Evolutionary conservation across 2,888 invertebrate genomes (phyloP).

Genomic region (Xestobium rufovillosum): DNA sequence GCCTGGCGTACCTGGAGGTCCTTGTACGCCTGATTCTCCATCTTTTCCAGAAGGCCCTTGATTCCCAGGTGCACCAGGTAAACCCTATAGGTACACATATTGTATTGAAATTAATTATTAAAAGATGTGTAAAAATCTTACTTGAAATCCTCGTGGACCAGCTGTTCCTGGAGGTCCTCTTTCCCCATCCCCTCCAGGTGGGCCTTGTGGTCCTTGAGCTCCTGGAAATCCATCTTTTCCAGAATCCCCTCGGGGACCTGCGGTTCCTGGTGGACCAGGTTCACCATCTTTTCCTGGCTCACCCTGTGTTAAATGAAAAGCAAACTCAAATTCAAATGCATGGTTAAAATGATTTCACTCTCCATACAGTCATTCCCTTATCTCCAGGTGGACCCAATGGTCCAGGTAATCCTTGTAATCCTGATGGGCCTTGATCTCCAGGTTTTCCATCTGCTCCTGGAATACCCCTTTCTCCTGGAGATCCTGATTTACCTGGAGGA

Average conservation of each 20-base stretch:
- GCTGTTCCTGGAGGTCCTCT: slow-evolving; percentile 68
- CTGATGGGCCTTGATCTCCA: slow-evolving; percentile 74
- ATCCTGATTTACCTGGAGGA: slow-evolving; percentile 60
- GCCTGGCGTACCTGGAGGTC: slow-evolving; percentile 52
- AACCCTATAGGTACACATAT: slow-evolving; percentile 36
- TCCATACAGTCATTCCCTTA: slow-evolving; percentile 58
- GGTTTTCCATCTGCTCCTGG: slow-evolving; percentile 80
- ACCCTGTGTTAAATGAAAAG: slow-evolving; percentile 51
- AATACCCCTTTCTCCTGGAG: slow-evolving; percentile 64
- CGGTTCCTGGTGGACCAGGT: slow-evolving; percentile 63
- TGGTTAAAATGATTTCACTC: background rate
- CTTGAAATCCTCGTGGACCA: slow-evolving; percentile 76
- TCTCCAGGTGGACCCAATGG: slow-evolving; percentile 71
- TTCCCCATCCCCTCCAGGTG: slow-evolving; percentile 63
- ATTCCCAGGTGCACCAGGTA: slow-evolving; percentile 66
- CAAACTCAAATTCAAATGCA: background rate
- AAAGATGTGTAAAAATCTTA: slow-evolving; percentile 36
- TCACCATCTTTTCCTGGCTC: slow-evolving; percentile 76
- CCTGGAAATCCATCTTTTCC: slow-evolving; percentile 75
- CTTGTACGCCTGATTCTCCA: slow-evolving; percentile 66
- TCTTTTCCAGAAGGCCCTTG: slow-evolving; percentile 74
- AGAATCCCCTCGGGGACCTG: slow-evolving; percentile 71
- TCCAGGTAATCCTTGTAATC: slow-evolving; percentile 73
- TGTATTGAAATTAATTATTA: background rate
- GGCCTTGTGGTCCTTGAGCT: slow-evolving; percentile 64